Percentiles rank a stretch among this genome's conserved stretches.
Conservation (phyloP, 2,888 invertebrate genomes). For the Pocota personata region DNA sequence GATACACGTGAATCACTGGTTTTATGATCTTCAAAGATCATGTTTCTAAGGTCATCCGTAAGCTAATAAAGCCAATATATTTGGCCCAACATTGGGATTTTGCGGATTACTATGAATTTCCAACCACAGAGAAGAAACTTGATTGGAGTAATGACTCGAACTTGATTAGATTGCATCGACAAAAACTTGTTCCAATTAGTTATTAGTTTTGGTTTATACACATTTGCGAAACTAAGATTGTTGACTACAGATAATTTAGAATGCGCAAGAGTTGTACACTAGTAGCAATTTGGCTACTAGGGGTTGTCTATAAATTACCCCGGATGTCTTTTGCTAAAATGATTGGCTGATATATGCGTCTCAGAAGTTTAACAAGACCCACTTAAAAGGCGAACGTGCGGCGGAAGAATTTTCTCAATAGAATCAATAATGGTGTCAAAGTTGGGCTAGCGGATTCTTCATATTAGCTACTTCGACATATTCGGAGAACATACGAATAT, state of each 20-base stretch:
- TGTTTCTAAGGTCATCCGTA: background rate
- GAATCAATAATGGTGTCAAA: no score
- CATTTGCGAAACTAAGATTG: background rate
- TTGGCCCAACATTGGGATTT: background rate
- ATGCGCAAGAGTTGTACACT: background rate
- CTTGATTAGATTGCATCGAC: background rate
- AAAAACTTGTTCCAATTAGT: constrained; percentile 2
- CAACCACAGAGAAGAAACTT: background rate
- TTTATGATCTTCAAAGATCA: background rate
- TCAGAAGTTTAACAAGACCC: no score
- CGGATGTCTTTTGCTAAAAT: background rate
- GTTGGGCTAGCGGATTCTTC: no score
- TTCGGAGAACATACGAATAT: no score
- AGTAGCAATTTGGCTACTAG: background rate
- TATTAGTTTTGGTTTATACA: background rate
- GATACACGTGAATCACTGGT: background rate
- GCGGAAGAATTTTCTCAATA: no score
- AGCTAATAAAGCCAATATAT: background rate
- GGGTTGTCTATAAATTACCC: no score
- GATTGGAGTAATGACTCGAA: background rate
- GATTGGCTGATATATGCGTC: background rate
- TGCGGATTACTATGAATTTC: background rate
- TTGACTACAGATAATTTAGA: background rate
- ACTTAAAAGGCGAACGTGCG: no score
- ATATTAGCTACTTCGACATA: no score